Conservation (phyloP, 2,113 vertebrate species). For the Maccullochella peelii region DNA sequence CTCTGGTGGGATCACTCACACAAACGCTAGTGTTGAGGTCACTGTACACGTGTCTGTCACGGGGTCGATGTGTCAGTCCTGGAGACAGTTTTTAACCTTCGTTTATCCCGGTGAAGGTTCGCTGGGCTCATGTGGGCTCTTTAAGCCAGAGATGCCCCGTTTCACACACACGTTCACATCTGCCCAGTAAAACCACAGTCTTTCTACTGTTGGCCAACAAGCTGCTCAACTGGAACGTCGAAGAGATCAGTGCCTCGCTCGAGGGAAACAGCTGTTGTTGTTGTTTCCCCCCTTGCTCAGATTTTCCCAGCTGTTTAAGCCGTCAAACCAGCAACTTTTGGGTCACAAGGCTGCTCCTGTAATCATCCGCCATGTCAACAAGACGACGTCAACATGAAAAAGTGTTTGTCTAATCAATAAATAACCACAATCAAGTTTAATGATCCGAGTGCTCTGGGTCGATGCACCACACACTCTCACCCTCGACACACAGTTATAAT, state of each 20-base stretch:
- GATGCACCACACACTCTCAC: not conserved
- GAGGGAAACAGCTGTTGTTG: not conserved
- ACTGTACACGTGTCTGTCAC: not conserved
- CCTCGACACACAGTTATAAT: constrained; percentile 23
- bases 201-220: not conserved
- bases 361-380: not conserved
- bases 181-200: constrained; percentile 8
- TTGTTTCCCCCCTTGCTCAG: not conserved
- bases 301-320: not conserved
- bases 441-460: not conserved
- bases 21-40: constrained; percentile 33
- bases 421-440: not conserved
- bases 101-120: not conserved
- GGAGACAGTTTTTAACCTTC: constrained; percentile 36
- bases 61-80: not conserved
- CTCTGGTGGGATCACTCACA: constrained; percentile 7
- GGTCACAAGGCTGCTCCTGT: not conserved
- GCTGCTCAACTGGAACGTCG: not conserved
- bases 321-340: not conserved
- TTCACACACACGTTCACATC: constrained; percentile 9
- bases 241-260: not conserved
- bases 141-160: not conserved
- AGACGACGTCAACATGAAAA: not conserved
- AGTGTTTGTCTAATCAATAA: constrained; percentile 4
- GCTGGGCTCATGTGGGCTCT: not conserved